Base-by-base conservation (phyloP, 2,888 invertebrate species). In the Globia sparganii region DNA sequence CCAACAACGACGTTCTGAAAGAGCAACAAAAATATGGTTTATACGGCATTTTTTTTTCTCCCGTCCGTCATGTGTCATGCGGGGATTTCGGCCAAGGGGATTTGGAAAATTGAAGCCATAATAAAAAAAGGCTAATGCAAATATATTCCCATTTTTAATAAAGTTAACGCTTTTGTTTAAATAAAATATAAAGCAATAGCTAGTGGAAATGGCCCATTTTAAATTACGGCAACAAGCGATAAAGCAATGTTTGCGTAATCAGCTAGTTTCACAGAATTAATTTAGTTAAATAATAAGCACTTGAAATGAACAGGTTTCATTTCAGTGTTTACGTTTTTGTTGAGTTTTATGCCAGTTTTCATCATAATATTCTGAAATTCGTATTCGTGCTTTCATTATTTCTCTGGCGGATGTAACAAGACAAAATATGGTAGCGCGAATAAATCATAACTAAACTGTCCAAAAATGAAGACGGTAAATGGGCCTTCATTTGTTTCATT, bases 61-160 rank as follows among this genome's bases (percentile, higher is more conserved):
- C 77, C 58, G 88, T 84, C 87, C 70, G 46, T 87, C 86, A 86
- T 78, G 67, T 84, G 86, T 87, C 82, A 86, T 77, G 76, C 65
- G 77, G 65, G 78, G 87, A 80, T 85, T 85, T 77, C 62, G 46
- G 62, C 37, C 76, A 40, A 28, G 65, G 70, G 80, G 80, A 78
- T 86, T 78, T 77, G 46, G 56, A 31, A 76, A 73, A 76, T 77
- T 67, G 5, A 76, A 78, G 43, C 46, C 21, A 58, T 61, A 67
- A 40, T n/a, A 25, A 69, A 66, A 71, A 65, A 81, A 69, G 34
- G 28, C 49, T 69, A 67, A 77, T 46, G 34, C 64, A 15, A 31
- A 84, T 40, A 72, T 49, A 6, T 64, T 53, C 58, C 11, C 40
- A 65, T 13, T 58, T 78, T 83, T 43, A 61, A 58, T 72, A 56